Base-by-base conservation (phyloP, 2,888 invertebrate species). In the Mellilla xanthometata region DNA sequence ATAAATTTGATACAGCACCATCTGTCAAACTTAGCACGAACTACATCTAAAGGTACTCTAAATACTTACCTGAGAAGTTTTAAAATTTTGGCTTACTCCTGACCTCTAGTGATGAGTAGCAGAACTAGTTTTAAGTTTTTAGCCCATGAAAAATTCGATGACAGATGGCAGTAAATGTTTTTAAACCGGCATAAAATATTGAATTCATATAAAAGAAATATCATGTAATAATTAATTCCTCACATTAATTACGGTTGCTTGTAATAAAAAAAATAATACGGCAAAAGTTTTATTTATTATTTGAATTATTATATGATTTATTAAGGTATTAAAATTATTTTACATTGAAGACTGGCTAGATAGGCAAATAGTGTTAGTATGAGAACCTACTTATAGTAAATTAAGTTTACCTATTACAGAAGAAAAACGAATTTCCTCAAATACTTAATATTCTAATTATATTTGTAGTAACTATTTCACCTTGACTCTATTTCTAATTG, bases 81-180 rank as follows among this genome's bases (percentile, higher is more conserved):
- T 72, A 55, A 61, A 71, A 71, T 65, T 54, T 62, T 27, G 48
- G 9, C 24, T 10, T 6, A 3, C 11, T 49, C 53, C 74, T 80
- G 88, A 81, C 88, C 83, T 83, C 88, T 87, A 58, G 61, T 61
- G 81, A 55, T 58, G 72, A 84, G 79, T 81, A 77, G 87, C 58
- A 19, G 53, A 62, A 75, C 66, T 67, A 66, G 9, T 48, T 68
- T 46, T 50, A 59, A 54, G 48, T 58, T 65, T 65, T 30, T 12
- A 46, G 56, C 50, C 56, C 58, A 51, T 56, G 61, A 44, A 49
- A 71, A 70, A 61, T 57, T 62, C 44, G 52, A 58, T 76, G 62
- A 73, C 56, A 89, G 88, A 85, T 86, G 88, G 82, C 87, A 77
- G 7, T 24, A 2, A 24, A 24, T 3, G 24, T 7, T 24, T 24